These are phyloP conservation scores for Chelonia mydas DNA, from an alignment of 2,797 vertebrate genomes.

Conservation along the genomic window DNA sequence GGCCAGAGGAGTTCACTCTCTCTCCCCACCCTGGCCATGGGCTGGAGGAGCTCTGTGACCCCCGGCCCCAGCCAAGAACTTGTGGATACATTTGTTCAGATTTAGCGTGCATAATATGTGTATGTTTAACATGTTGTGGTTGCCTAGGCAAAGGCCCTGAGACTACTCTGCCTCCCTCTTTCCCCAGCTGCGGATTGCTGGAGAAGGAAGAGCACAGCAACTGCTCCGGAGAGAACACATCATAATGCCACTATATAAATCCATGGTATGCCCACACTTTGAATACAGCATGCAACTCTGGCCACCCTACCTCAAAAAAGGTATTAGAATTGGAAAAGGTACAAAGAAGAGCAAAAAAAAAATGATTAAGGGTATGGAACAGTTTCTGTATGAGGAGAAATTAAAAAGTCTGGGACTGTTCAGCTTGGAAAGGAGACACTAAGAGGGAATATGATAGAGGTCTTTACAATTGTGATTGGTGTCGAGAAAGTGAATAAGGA, in stretches of 20 bases:
- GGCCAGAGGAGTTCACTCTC: too few relatives aligned
- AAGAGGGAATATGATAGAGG: not conserved
- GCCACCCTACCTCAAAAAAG: not conserved
- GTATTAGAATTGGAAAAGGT: not conserved
- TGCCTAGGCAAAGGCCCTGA: not conserved
- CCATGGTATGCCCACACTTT: not conserved
- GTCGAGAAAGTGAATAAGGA: not conserved
- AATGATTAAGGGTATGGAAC: not conserved
- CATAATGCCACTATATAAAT: not conserved
- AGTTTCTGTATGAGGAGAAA: not conserved
- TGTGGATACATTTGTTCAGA: too few relatives aligned
- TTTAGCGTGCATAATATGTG: too few relatives aligned
- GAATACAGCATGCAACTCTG: not conserved
- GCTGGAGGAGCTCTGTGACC: too few relatives aligned
- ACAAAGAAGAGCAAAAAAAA: not conserved
- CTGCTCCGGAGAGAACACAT: not conserved
- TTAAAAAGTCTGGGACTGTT: not conserved
- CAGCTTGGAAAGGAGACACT: not conserved
- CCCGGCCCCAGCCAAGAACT: too few relatives aligned
- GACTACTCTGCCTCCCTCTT: not conserved
- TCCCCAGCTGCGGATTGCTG: not conserved
- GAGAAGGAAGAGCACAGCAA: not conserved
- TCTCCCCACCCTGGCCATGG: too few relatives aligned
- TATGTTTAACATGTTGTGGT: not conserved
- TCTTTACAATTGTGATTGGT: not conserved